Conservation (phyloP, 2,888 invertebrate genomes). For the Frankliniella intonsa region DNA sequence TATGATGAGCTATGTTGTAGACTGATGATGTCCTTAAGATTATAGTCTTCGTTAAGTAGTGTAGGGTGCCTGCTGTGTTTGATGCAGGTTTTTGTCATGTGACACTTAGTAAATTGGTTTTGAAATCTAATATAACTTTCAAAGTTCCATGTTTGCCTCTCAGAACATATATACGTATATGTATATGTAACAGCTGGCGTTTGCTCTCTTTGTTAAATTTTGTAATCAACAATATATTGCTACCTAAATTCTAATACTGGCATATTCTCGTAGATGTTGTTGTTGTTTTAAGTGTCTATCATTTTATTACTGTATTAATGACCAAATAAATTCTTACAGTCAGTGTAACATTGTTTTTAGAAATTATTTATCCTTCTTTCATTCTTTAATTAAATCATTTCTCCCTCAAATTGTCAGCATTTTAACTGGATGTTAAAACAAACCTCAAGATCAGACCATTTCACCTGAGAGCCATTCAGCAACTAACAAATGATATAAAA, state of each 20-base stretch:
- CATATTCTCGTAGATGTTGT: slow-evolving; percentile 23
- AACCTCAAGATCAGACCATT: too few species aligned
- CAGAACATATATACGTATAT: not conserved
- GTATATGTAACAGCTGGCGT: not conserved
- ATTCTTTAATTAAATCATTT: too few species aligned
- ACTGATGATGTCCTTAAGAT: slow-evolving; percentile 4
- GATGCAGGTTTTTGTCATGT: not conserved
- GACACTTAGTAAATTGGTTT: not conserved
- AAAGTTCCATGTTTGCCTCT: not conserved
- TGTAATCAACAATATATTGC: slow-evolving; percentile 12
- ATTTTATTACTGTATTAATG: slow-evolving; percentile 27
- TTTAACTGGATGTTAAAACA: too few species aligned
- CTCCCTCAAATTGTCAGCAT: too few species aligned
- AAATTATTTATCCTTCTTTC: not conserved
- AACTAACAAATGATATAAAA: too few species aligned
- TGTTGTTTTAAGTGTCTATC: slow-evolving; percentile 27
- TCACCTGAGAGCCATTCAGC: too few species aligned
- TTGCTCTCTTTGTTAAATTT: slow-evolving; percentile 25
- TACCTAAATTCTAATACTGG: slow-evolving; percentile 18
- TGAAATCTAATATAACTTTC: not conserved
- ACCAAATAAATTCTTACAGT: slow-evolving; percentile 27
- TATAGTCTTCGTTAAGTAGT: not conserved
- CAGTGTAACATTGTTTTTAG: not conserved
- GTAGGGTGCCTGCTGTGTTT: not conserved
- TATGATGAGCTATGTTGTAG: not conserved